Evolutionary conservation across 2,888 invertebrate species (phyloP), one percentile per base, ranked within the genome.

Genomic region (Clostera curtula): DNA sequence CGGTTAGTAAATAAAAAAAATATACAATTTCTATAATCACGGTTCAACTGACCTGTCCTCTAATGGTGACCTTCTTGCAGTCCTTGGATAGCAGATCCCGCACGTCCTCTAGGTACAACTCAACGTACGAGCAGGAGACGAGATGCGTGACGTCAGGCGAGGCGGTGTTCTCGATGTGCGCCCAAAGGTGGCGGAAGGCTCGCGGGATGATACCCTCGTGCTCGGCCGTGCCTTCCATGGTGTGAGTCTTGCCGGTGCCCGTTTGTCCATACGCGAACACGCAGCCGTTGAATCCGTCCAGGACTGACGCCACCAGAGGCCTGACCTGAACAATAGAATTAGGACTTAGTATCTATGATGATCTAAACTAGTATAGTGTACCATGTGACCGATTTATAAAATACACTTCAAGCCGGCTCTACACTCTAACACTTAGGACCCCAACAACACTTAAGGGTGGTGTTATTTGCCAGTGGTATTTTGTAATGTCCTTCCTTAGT

Each of bases 231-330:
- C 94, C 94, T 85, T 90, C 90, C 90, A 90, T 90, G 6, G 90
- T 90, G 70, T 88, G 89, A 5, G 90, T 90, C 70, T 90, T 90
- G 26, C 98, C 98, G 1, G 98, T 98, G 36, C 98, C 98, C 0
- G 99, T 99, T 83, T 99, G 99, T 0, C 98, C 99, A 73, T 99
- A 99, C 1, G 98, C 99, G 85, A 99, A 98, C 47, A 99, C 97
- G 51, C 98, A 99, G 7, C 98, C 98, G 79, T 99, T 99, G 79
- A 98, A 99, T 2, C 99, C 99, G 62, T 95, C 93, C 36, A 99
- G 87, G 3, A 98, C 98, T 1, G 96, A 96, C 40, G 96, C 91
- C 11, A 99, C 96, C 52, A 99, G 77, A 0, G 97, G 96, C 24
- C 96, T 89, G 29, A 98, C 83, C 85, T 85, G 61, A 0, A 4